A percentile compares a stretch with the other conserved stretches of the same genome.
Conservation (phyloP, 2,888 invertebrate genomes). For the Chirona hameri region DNA sequence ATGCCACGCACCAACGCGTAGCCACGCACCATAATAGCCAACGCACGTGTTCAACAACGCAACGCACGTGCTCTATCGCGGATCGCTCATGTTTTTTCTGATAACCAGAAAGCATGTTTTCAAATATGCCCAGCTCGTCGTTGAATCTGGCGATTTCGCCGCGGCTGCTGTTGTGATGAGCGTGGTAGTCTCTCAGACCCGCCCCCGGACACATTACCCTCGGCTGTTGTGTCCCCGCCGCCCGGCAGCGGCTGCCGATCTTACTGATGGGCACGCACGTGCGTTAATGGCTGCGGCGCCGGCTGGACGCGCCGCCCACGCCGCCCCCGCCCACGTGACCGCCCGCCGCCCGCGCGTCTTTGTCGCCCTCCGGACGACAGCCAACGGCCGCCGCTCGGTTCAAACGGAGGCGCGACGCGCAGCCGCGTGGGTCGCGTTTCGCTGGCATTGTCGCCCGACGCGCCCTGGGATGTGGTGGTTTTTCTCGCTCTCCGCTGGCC, state of each 20-base stretch:
- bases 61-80: too few relatives aligned
- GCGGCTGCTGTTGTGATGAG: too few relatives aligned
- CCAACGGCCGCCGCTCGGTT: not conserved
- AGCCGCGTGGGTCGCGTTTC: not conserved
- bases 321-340: not conserved
- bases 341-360: not conserved
- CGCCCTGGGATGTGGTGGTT: not conserved
- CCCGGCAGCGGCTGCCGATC: not conserved
- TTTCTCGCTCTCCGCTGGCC: too few relatives aligned
- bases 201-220: too few relatives aligned
- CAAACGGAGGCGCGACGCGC: not conserved
- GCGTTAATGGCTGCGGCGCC: conserved; percentile 13
- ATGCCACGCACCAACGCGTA: too few relatives aligned
- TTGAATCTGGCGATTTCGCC: too few relatives aligned
- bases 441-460: not conserved
- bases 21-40: too few relatives aligned
- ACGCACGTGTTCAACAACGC: too few relatives aligned
- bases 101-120: too few relatives aligned
- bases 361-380: not conserved
- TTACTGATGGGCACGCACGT: not conserved
- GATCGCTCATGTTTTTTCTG: too few relatives aligned
- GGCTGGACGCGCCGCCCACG: not conserved
- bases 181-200: too few relatives aligned
- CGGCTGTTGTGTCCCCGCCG: not conserved
- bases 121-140: too few relatives aligned